Percentiles rank a stretch among this genome's conserved stretches.
phyloP scores from a whole-genome alignment of 2,113 vertebrate species.

The Sprattus sprattus region DNA sequence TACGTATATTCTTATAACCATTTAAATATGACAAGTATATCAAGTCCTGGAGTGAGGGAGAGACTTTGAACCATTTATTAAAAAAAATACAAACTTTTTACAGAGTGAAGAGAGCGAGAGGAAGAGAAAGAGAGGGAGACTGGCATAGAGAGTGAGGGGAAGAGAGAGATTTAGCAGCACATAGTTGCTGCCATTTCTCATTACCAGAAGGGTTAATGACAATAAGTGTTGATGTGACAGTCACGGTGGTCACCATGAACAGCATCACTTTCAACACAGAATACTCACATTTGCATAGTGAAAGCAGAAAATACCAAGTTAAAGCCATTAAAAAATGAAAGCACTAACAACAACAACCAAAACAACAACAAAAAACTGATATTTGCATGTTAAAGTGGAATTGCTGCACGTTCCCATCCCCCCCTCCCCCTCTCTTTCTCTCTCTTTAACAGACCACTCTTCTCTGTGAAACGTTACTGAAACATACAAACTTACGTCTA shows the following conservation, averaged over 20 bases:
- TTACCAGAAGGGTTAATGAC: neutral
- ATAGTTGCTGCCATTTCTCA: neutral
- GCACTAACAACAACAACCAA: neutral
- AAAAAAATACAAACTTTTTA: too few species aligned
- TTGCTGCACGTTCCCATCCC: neutral
- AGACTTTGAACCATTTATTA: too few species aligned
- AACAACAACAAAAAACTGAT: neutral
- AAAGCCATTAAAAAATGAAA: neutral
- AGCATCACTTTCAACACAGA: neutral
- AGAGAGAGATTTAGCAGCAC: neutral
- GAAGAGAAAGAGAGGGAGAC: neutral
- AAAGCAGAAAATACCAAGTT: neutral
- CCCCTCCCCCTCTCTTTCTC: neutral
- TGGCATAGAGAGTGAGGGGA: neutral
- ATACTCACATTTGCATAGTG: neutral
- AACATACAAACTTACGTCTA: too few species aligned
- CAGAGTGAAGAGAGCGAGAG: neutral
- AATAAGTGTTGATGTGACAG: neutral
- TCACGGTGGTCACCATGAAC: neutral
- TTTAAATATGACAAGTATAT: too few species aligned
- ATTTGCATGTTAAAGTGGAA: neutral
- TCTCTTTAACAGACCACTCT: neutral
- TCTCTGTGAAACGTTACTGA: too few species aligned
- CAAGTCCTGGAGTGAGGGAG: too few species aligned
- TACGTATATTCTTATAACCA: too few species aligned